These are phyloP conservation scores for Motacilla tschutschensis DNA, from an alignment of 2,113 vertebrate genomes.

Conservation along the genomic window DNA sequence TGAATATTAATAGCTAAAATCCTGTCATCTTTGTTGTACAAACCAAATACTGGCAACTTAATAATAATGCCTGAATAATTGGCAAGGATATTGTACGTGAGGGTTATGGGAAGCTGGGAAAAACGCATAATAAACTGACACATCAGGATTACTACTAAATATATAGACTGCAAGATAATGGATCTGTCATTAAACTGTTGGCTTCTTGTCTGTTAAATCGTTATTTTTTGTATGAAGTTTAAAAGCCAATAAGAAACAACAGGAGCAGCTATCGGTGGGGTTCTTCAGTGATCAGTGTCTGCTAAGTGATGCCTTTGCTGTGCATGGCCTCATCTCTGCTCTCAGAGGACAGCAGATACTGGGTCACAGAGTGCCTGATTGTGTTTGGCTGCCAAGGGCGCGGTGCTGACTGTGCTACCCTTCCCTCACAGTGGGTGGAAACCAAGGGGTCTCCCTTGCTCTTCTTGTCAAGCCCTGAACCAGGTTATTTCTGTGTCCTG, in stretches of 20 bases:
- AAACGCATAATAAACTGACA: not conserved
- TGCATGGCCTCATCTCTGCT: not conserved
- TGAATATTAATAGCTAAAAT: not conserved
- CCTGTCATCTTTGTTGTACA: not conserved
- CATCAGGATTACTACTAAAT: not conserved
- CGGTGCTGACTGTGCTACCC: not conserved
- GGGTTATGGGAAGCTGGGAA: not conserved
- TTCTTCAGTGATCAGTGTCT: not conserved
- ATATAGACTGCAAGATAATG: not conserved
- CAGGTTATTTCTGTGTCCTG: not conserved
- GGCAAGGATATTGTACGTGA: not conserved
- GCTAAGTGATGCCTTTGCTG: not conserved
- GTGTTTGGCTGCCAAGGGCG: not conserved
- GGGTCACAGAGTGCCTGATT: not conserved
- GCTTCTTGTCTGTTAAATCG: not conserved
- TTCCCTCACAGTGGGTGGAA: not conserved
- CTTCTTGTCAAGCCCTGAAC: not conserved
- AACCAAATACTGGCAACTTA: not conserved
- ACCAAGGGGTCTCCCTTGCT: not conserved
- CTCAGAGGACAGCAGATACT: not conserved
- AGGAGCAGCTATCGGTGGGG: not conserved
- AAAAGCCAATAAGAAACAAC: not conserved
- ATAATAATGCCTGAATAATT: not conserved
- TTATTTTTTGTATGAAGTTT: not conserved
- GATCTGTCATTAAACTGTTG: not conserved